These are phyloP conservation scores for Athalia cordata DNA, from an alignment of 2,888 invertebrate species.

Conservation along the genomic window DNA sequence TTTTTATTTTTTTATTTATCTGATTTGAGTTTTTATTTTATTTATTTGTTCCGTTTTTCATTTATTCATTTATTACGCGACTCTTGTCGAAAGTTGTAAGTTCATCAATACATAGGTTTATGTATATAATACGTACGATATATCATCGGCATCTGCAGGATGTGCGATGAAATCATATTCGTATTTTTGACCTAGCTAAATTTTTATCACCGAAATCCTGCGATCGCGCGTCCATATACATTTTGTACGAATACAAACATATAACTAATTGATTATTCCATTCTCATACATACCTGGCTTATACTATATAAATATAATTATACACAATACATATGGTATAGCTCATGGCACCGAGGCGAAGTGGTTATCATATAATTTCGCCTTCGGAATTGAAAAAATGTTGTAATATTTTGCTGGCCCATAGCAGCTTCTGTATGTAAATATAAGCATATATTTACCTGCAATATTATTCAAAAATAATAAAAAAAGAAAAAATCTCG, in stretches of 20 bases:
- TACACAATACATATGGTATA: slow-evolving; percentile 1
- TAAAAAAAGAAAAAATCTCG: too few relatives aligned
- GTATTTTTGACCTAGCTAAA: background rate
- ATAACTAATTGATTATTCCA: background rate
- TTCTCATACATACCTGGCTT: background rate
- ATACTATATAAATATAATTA: background rate
- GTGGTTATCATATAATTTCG: slow-evolving; percentile 2
- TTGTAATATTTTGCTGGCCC: slow-evolving; percentile 11
- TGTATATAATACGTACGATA: too few relatives aligned
- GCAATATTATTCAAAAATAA: too few relatives aligned
- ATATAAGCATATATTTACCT: background rate
- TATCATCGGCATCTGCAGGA: too few relatives aligned
- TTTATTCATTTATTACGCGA: too few relatives aligned
- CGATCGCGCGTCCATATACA: too few relatives aligned
- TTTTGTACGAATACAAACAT: too few relatives aligned
- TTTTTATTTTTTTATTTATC: background rate
- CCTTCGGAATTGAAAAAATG: slow-evolving; percentile 7
- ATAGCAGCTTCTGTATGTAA: background rate
- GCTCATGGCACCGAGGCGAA: background rate
- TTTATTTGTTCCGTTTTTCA: too few relatives aligned
- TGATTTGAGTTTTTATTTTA: too few relatives aligned
- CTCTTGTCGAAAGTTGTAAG: too few relatives aligned
- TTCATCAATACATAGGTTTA: too few relatives aligned
- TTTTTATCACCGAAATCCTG: background rate
- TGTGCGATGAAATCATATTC: background rate